phyloP scores from a whole-genome alignment of 2,113 vertebrate genomes.

The Tragulus kanchil region DNA sequence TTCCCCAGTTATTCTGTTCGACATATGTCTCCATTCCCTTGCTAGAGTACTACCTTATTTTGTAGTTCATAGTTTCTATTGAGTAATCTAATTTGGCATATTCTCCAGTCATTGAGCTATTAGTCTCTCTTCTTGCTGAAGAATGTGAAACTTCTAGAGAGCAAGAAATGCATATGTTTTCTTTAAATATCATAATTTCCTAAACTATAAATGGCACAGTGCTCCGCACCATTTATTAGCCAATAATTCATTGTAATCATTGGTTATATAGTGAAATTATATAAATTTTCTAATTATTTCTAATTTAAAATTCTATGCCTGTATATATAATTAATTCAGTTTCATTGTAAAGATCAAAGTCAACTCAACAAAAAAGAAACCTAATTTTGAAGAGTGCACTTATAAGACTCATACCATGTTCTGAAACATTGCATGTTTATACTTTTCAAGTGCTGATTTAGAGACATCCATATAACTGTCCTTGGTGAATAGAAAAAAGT shows the following conservation, averaged over 20 bases:
- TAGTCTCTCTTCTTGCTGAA: background rate
- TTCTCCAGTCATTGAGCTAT: background rate
- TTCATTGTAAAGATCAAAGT: background rate
- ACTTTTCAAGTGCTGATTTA: constrained; percentile 16
- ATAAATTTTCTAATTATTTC: background rate
- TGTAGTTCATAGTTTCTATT: background rate
- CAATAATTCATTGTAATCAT: background rate
- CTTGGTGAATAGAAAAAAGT: constrained; percentile 13
- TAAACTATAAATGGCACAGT: background rate
- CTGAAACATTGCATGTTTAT: constrained; percentile 16
- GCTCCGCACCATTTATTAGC: background rate
- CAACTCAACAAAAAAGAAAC: background rate
- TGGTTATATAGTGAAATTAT: background rate
- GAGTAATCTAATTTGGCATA: background rate
- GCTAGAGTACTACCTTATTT: background rate
- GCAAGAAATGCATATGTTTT: background rate
- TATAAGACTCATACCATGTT: background rate
- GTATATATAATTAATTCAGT: background rate
- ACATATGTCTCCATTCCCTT: background rate
- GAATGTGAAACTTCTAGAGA: background rate
- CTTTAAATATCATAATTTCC: background rate
- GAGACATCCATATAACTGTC: background rate
- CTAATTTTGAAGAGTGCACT: background rate
- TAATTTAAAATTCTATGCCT: background rate
- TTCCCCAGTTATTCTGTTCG: background rate